Conservation (phyloP, 2,797 vertebrate genomes). For the Malacoraja senta region DNA sequence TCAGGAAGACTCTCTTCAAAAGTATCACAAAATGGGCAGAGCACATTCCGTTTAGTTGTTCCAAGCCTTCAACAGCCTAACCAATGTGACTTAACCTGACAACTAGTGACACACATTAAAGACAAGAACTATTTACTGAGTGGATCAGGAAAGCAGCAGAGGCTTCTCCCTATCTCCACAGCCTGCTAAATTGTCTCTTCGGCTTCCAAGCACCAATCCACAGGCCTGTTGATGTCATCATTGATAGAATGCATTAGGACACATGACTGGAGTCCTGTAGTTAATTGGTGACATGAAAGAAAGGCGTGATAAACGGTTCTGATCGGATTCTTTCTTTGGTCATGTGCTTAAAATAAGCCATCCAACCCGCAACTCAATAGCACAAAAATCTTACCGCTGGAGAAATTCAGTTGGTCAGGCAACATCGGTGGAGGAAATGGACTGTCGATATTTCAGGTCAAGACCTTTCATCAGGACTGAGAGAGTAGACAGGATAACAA, state of each 20-base stretch:
- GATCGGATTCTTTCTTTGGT: not conserved
- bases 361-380: too few species aligned
- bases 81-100: not conserved
- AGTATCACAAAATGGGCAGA: not conserved
- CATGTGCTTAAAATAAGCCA: not conserved
- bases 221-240: not conserved
- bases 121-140: not conserved
- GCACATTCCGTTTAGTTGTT: not conserved
- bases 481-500: too few species aligned
- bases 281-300: not conserved
- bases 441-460: too few species aligned
- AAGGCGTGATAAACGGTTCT: not conserved
- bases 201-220: not conserved
- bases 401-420: too few species aligned
- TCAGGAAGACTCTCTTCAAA: not conserved
- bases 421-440: too few species aligned
- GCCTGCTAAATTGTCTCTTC: not conserved
- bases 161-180: not conserved
- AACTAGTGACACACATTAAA: not conserved
- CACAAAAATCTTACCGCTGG: too few species aligned
- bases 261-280: not conserved
- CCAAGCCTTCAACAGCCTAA: not conserved
- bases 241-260: not conserved
- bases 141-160: not conserved
- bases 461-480: too few species aligned